These are phyloP conservation scores for Felis catus DNA, from an alignment of 2,113 vertebrate species.

Conservation along the genomic window F.catus_Fca126_mat1.0 CM031419.1:55136501-55137000, in stretches of 20 bases:
- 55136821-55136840: neutral
- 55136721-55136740: neutral
- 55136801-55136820: neutral
- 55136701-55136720: neutral
- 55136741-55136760: neutral
- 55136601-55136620: neutral
- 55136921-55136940: neutral
- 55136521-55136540: conserved; percentile 90
- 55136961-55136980: neutral
- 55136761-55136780: neutral
- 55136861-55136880: neutral
- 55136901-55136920: neutral
- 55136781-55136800: neutral
- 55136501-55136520: conserved; percentile 94
- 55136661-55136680: neutral
- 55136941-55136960: neutral
- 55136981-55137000: neutral
- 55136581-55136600: neutral
- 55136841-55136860: neutral
- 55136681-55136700: neutral
- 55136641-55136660: too few relatives aligned
- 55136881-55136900: neutral
- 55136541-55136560: conserved; percentile 90
- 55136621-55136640: rapidly evolving
- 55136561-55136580: neutral